Percentiles rank a stretch among this genome's conserved stretches.
phyloP scores from a whole-genome alignment of 2,113 vertebrate species.

The Scatophagus argus region DNA sequence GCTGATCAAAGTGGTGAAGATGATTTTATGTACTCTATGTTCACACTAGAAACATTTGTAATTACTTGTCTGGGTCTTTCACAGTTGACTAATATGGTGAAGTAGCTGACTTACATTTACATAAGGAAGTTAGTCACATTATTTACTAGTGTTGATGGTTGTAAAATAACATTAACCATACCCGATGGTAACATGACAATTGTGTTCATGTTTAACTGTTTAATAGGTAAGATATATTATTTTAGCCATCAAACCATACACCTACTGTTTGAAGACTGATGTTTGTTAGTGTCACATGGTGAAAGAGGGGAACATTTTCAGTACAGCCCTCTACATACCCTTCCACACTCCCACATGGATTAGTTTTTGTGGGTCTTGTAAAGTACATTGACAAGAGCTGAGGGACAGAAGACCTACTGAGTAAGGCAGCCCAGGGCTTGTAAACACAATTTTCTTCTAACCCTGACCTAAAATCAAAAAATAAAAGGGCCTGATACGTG shows the following conservation, averaged over 20 bases:
- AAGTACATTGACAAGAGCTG: conserved; percentile 56
- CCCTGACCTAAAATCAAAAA: conserved; percentile 27
- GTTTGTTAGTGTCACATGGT: neutral
- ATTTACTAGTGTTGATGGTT: neutral
- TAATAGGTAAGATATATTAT: neutral
- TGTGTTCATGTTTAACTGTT: neutral
- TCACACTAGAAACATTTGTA: too few relatives aligned
- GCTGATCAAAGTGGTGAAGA: neutral
- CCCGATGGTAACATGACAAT: neutral
- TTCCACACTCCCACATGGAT: conserved; percentile 20
- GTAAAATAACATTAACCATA: neutral
- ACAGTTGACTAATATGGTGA: neutral
- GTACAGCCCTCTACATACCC: neutral
- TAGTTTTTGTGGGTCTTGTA: conserved; percentile 59
- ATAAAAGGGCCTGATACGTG: neutral
- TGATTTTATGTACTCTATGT: neutral
- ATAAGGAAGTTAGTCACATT: neutral
- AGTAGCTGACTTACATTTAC: neutral
- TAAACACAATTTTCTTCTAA: conserved; percentile 48
- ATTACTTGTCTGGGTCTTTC: neutral
- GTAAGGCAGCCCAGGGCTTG: conserved; percentile 37
- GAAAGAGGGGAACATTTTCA: neutral
- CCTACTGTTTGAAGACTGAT: neutral
- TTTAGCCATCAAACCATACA: neutral
- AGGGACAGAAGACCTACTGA: conserved; percentile 40